phyloP scores from a whole-genome alignment of 2,888 invertebrate species.

The Heliconius erato region DNA sequence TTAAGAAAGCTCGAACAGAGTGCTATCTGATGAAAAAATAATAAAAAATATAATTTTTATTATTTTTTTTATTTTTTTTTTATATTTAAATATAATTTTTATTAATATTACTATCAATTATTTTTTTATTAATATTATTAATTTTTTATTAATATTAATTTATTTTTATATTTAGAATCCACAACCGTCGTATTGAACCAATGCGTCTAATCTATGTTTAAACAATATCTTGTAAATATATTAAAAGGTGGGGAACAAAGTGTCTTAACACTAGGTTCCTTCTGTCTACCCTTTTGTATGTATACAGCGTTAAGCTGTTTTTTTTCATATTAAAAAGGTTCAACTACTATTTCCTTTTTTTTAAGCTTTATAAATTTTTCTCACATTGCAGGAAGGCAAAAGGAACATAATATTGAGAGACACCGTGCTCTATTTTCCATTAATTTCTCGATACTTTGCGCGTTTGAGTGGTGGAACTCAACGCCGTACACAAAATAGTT shows the following conservation, averaged over 20 bases:
- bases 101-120: no score
- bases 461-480: background rate
- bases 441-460: background rate
- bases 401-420: background rate
- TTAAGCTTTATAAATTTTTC: background rate
- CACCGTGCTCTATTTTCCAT: background rate
- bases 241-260: background rate
- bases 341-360: background rate
- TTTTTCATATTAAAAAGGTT: background rate
- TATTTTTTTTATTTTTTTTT: no score
- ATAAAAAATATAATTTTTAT: background rate
- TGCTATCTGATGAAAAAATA: background rate
- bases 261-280: no score
- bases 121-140: no score
- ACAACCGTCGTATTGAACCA: background rate
- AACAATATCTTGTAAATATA: background rate
- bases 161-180: no score
- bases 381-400: no score
- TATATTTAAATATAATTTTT: background rate
- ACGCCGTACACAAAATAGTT: background rate
- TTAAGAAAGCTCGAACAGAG: background rate
- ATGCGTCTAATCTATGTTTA: background rate
- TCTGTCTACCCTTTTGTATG: no score
- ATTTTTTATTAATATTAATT: no score
- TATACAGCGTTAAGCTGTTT: no score